phyloP scores from a whole-genome alignment of 2,888 invertebrate species.

The Heteromyza rotundicornis region DNA sequence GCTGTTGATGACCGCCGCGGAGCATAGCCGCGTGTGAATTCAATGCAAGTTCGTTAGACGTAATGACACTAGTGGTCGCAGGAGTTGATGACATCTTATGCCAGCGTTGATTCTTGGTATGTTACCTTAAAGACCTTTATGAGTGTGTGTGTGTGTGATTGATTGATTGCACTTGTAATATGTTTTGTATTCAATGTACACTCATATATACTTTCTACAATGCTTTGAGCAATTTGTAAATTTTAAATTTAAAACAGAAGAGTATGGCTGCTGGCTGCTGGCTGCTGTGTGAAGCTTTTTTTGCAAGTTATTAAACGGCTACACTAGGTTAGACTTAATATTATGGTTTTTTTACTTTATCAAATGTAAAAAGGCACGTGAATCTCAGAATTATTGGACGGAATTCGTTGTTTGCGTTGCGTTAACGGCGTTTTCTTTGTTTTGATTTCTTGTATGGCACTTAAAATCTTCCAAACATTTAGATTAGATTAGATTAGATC shows the following conservation, averaged over 20 bases:
- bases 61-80: slow-evolving; percentile 56
- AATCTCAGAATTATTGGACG: slow-evolving; percentile 49
- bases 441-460: slow-evolving; percentile 26
- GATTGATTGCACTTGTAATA: too few species aligned
- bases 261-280: slow-evolving; percentile 26
- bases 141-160: too few species aligned
- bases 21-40: slow-evolving; percentile 36
- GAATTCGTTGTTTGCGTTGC: slow-evolving; percentile 38
- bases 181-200: too few species aligned
- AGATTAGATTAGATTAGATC: too few species aligned
- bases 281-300: too few species aligned
- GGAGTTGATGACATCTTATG: slow-evolving; percentile 51
- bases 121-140: too few species aligned
- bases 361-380: slow-evolving; percentile 42
- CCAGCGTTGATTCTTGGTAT: too few species aligned
- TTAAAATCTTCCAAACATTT: not conserved
- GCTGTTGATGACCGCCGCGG: too few species aligned
- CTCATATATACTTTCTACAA: too few species aligned
- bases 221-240: too few species aligned
- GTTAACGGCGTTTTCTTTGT: slow-evolving; percentile 15
- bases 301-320: not conserved
- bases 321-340: not conserved
- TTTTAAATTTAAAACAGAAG: slow-evolving; percentile 2
- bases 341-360: not conserved
- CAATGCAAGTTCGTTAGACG: slow-evolving; percentile 55